Evolutionary conservation across 2,113 vertebrate species (phyloP).

Genomic region (Colaptes auratus): DNA sequence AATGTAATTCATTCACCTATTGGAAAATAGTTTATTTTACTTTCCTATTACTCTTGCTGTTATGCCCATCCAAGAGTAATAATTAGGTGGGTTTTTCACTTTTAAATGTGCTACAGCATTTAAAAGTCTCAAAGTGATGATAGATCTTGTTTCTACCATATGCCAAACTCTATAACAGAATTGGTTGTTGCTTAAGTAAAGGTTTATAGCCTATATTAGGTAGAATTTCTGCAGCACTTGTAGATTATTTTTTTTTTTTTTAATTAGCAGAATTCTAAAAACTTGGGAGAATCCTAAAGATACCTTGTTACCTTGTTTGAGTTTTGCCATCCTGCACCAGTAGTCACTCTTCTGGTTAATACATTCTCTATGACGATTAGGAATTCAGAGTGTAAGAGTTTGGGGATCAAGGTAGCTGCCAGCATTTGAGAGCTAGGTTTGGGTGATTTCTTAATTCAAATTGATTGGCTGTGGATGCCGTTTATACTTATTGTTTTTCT

Average conservation of each 20-base stretch:
- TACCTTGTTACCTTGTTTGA: background rate
- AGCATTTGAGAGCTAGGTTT: background rate
- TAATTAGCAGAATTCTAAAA: background rate
- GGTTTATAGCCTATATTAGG: background rate
- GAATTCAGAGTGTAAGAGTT: background rate
- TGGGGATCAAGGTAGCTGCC: background rate
- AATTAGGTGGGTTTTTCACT: accelerated
- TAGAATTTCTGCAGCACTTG: background rate
- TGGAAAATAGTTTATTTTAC: background rate
- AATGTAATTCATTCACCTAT: background rate
- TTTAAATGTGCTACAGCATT: background rate
- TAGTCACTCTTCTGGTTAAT: background rate
- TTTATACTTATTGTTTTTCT: background rate
- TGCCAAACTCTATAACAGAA: background rate
- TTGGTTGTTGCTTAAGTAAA: background rate
- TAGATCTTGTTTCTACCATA: background rate
- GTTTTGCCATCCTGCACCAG: background rate
- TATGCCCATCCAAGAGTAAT: background rate
- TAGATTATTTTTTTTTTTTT: background rate
- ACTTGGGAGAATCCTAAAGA: background rate
- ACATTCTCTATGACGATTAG: background rate
- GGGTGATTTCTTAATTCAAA: background rate
- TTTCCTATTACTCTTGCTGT: background rate
- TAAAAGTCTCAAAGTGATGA: background rate
- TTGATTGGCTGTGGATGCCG: background rate